These are phyloP conservation scores for Scelioninae gen. 1 DNA, from an alignment of 2,888 invertebrate genomes.

Conservation along the genomic window DNA sequence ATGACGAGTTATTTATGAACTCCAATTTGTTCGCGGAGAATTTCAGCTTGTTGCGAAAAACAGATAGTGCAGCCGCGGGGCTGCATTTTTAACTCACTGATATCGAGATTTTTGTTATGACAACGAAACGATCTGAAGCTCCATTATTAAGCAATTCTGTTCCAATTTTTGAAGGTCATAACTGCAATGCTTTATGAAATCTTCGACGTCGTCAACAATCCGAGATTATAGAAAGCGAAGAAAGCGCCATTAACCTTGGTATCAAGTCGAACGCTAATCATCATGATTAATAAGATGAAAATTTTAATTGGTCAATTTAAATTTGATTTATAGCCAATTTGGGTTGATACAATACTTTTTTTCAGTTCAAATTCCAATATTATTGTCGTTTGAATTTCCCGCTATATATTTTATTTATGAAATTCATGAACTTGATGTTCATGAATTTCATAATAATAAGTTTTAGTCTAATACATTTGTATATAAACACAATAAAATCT, in stretches of 20 bases:
- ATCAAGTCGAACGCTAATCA: not conserved
- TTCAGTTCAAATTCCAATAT: no score
- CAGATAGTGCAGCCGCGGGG: conserved; percentile 20
- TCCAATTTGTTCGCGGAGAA: conserved; percentile 29
- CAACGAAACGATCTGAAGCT: not conserved
- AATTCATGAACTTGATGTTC: no score
- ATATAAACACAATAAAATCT: no score
- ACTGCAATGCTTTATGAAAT: conserved; percentile 6
- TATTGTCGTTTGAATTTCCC: no score
- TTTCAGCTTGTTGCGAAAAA: conserved; percentile 39
- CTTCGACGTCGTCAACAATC: not conserved
- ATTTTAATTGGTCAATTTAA: not conserved
- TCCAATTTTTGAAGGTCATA: conserved; percentile 16
- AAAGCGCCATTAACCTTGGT: conserved; percentile 29
- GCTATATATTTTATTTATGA: no score
- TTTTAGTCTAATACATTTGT: no score
- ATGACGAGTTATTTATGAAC: conserved; percentile 43
- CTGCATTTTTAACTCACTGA: not conserved
- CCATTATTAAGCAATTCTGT: conserved; percentile 9
- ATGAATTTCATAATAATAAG: no score
- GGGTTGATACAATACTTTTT: no score
- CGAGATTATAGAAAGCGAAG: conserved; percentile 14
- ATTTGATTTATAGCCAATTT: no score
- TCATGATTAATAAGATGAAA: not conserved
- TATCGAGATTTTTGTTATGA: not conserved